Base-by-base conservation (phyloP, 2,888 invertebrate genomes). In the Neoitamus cyanurus region DNA sequence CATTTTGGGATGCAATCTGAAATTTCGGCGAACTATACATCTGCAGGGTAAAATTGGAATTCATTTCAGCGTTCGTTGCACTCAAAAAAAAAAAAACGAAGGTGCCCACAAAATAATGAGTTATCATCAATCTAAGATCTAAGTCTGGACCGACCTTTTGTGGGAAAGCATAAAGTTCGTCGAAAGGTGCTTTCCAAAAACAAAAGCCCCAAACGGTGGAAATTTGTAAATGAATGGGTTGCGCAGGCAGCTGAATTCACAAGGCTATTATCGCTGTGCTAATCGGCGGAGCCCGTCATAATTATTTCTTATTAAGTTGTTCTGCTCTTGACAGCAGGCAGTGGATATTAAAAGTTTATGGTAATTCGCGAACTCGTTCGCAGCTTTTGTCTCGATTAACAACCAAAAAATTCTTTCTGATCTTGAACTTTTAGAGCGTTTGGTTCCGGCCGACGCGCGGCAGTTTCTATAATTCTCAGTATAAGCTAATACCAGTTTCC, bases 231-330 rank as follows among this genome's bases (percentile, higher is more conserved):
- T 58, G 58, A 58, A 58, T 58, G 25, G 20, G 20, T 58, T 58
- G 20, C 58, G 9, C 58, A 58, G 15, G 58, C 58, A 25, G 25
- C 58, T 25, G 58, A 58, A 58, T 58, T 25, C 58, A 20, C 15
- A 48, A 48, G 48, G 58, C 58, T 58, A 9, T 58, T 58, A 58
- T 58, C 58, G 58, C 42, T 5, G 5, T 58, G 58, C 58, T 58
- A 58, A 58, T 58, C 58, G 58, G 25, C 58, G 15, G 25, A 58
- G 58, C 11, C 58, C 25, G 58, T 58, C 58, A 42, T 58, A 58
- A 58, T 58, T 58, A 58, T 58, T 58, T 25, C 58, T 58, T 58
- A 58, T 58, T 58, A 58, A 58, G 58, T 58, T 58, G 58, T 58
- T 58, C 58, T 58, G 58, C 58, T 58, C 9, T 15, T 58, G 58